Base-by-base conservation (phyloP, 2,797 vertebrate species). In the Philypnodon macrostomus region DNA sequence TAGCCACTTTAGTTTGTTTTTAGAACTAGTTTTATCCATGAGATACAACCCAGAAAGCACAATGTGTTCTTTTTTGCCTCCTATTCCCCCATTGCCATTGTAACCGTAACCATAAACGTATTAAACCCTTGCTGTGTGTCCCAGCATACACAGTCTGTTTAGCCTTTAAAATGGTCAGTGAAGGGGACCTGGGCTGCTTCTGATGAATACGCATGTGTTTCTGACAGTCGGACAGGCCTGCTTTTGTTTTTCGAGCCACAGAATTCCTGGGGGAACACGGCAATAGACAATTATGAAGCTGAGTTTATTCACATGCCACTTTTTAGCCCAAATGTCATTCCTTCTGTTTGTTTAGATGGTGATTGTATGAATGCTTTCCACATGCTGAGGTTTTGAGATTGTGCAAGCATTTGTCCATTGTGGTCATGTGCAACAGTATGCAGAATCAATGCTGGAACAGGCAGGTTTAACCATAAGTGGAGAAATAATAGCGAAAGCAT, bases 291-390 rank as follows among this genome's bases (percentile, higher is more conserved):
- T 59, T 52, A 14, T 7, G 17, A 45, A 58, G 63, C 50, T 39
- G 18, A 19, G 14, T 75, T 72, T 49, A 40, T 53, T 63, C 39
- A 55, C 49, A 63, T 26, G 42, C 41, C 58, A 37, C 61, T 42
- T 60, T 44, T 44, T 30, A 12, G 68, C 68, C 60, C 34, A 47
- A 72, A 63, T 29, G 56, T 33, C 62, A 41, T 38, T 47, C 47
- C 21, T 10, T 44, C 48, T 52, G 38, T 65, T 73, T 82, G 72
- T 79, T 81, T 70, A 73, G 65, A 75, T 51, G 50, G 63, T 73
- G 61, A 73, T 66, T 78, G 51, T 66, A 51, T 52, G 31, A 14
- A 77, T 79, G 60, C 54, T 73, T 79, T 77, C 80, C 71, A 77
- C 55, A 69, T 77, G 77, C 54, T 52, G 41, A 41, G 66, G 44